Evolutionary conservation across 2,113 vertebrate genomes (phyloP), one percentile per base, ranked within the genome.

Genomic region (Promerops cafer): DNA sequence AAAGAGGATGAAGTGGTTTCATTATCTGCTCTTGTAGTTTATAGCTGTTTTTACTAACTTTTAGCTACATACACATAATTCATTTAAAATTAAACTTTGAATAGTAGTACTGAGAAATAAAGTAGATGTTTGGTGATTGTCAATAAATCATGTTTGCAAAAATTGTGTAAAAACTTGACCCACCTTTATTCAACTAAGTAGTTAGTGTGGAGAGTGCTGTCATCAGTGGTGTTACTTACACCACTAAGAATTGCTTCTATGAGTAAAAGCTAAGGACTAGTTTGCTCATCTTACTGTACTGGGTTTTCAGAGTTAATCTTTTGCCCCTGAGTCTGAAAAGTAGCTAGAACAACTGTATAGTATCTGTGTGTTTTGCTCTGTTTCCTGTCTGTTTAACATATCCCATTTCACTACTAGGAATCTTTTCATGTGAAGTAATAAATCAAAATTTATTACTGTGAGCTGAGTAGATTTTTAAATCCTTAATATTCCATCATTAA

Each of bases 401-500:
- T 53, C 74, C 40, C 9, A 5, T 93, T 94, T 91, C 87, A 31
- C 66, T 77, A 80, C 27, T 59, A 88, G 37, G 23, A 78, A 27
- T 69, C 50, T 87, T 96, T 72, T 79, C 65, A 57, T 68, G 37
- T 66, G 82, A 92, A 86, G 56, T 53, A 82, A 50, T 83, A 89
- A 71, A 86, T 89, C 53, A 87, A 95, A 94, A 78, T 87, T 80
- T 64, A 86, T 91, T 93, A 68, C 47, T 84, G 97, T 86, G 70
- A 80, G 40, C 57, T 94, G 90, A 94, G 90, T 31, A 50, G 54
- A 57, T 95, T 71, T 91, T 47, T 26, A 86, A 90, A 75, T 79
- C 86, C 74, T 57, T 87, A 84, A 83, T 94, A 95, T 94, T 96
- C 76, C 68, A 52, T 90, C 83, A 77, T 96, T 97, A 94, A 92